Evolutionary conservation across 2,113 vertebrate genomes (phyloP), one percentile per base, ranked within the genome.

Genomic region (Otus sunia): DNA sequence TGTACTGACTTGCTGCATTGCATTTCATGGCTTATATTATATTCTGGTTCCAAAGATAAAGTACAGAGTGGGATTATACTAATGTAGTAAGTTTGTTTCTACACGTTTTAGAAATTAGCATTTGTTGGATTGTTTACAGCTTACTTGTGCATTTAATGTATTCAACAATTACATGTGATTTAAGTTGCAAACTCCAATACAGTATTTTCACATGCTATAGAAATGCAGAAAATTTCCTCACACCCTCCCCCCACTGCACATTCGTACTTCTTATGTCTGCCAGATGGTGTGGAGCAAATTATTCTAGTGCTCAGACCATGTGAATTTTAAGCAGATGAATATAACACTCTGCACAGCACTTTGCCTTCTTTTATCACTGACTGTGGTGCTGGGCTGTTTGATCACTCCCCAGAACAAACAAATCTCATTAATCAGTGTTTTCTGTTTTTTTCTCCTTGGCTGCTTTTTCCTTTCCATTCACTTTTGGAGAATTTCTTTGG

Each of bases 271-370:
- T 97, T 90, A 91, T 67, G 87, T 88, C 95, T 95, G 91, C 97
- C 97, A 98, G 97, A 97, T 98, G 98, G 97, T 67, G 56, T 92
- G 95, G 79, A 97, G 93, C 88, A 96, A 97, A 97, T 98, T 97
- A 97, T 97, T 97, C 95, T 73, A 93, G 97, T 89, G 91, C 77
- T 96, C 90, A 87, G 94, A 94, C 91, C 89, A 81, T 90, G 92
- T 95, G 98, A 96, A 86, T 98, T 97, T 98, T 97, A 97, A 97
- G 95, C 95, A 97, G 97, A 97, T 97, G 96, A 98, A 92, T 91
- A 27, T 73, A 95, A 88, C 77, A 56, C 72, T 60, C 34, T 62
- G 73, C 2, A 0, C 77, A 83, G 94, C 66, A 85, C 87, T 96
- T 88, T 41, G 69, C 93, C 64, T 86, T 86, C 76, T 96, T 96